These are phyloP conservation scores for Leptinotarsa undecemlineata DNA, from an alignment of 1,140 invertebrate species.

Conservation along the genomic window DNA sequence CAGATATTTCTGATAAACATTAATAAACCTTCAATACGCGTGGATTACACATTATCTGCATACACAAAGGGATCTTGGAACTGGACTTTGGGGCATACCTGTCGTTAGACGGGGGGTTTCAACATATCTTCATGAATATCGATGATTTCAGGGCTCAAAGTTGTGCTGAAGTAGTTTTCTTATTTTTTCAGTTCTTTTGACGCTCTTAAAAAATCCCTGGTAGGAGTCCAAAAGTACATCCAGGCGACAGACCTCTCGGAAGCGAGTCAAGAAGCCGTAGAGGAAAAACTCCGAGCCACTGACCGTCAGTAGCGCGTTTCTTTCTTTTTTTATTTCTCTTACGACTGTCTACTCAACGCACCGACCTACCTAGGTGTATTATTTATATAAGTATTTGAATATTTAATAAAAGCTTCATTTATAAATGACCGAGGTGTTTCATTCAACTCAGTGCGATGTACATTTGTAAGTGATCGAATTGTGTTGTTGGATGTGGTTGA, in stretches of 20 bases:
- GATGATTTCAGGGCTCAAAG: no score
- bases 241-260: constrained; percentile 92
- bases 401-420: constrained; percentile 57
- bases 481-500: constrained; percentile 6
- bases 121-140: no score
- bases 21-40: no score
- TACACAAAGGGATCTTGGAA: no score
- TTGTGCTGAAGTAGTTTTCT: constrained; percentile 1
- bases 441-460: constrained; percentile 11
- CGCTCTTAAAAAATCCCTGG: constrained; percentile 92
- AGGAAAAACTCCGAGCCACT: constrained; percentile 88
- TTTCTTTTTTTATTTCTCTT: constrained; percentile 43
- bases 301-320: constrained; percentile 77
- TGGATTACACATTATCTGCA: no score
- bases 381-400: constrained; percentile 56
- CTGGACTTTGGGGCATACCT: no score
- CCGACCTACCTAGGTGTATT: constrained; percentile 48
- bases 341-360: constrained; percentile 51
- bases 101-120: no score
- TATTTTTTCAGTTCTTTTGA: constrained; percentile 81
- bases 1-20: no score
- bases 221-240: constrained; percentile 95
- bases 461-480: constrained; percentile 7
- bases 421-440: constrained; percentile 39
- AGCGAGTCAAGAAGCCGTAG: constrained; percentile 87